Evolutionary conservation across 2,797 vertebrate genomes (phyloP).

Genomic region (Neosilurus mollespiculum): DNA sequence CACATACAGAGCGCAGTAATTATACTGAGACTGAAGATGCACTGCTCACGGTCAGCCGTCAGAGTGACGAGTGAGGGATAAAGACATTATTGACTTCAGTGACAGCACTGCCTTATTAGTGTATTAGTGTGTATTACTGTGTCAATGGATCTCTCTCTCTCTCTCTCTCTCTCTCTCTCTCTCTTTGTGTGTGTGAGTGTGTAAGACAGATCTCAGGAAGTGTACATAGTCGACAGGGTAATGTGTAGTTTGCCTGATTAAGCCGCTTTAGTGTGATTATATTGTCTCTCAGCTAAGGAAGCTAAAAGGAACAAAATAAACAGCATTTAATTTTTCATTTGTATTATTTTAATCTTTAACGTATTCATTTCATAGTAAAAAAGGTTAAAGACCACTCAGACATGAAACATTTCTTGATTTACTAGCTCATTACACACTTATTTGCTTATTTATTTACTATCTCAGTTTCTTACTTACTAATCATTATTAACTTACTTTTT

Average conservation of each 20-base stretch:
- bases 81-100: conserved; percentile 15
- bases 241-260: background rate
- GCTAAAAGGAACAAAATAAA: background rate
- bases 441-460: background rate
- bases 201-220: background rate
- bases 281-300: background rate
- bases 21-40: background rate
- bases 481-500: too few relatives aligned
- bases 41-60: background rate
- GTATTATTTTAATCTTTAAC: background rate
- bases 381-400: background rate
- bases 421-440: too few relatives aligned
- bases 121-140: background rate
- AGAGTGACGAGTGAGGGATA: conserved; percentile 7
- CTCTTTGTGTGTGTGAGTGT: background rate
- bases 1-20: background rate
- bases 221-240: background rate
- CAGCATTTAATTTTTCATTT: background rate
- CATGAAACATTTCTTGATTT: background rate
- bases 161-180: too few relatives aligned
- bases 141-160: too few relatives aligned
- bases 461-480: too few relatives aligned
- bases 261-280: background rate
- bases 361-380: background rate
- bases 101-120: background rate